phyloP scores from a whole-genome alignment of 2,113 vertebrate genomes.

The Ursus arctos region DNA sequence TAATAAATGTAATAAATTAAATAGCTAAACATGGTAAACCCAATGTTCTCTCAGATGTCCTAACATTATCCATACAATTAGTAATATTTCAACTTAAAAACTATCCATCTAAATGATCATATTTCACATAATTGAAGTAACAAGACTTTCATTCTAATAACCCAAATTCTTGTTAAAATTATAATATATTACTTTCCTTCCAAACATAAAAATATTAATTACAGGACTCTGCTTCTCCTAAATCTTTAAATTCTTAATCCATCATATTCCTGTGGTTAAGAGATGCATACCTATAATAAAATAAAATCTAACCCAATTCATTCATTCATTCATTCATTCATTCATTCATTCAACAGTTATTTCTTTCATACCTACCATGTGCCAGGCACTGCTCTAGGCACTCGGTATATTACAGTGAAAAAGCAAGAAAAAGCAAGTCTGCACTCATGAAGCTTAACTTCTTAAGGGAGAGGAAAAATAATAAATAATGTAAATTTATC shows the following conservation, averaged over 20 bases:
- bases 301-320: not conserved
- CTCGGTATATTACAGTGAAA: not conserved
- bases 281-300: not conserved
- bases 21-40: not conserved
- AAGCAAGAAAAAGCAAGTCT: not conserved
- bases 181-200: not conserved
- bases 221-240: not conserved
- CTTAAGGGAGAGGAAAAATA: not conserved
- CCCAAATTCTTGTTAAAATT: not conserved
- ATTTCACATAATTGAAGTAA: not conserved
- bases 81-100: not conserved
- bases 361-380: not conserved
- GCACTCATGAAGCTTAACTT: not conserved
- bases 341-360: not conserved
- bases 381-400: not conserved
- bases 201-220: slow-evolving; percentile 40
- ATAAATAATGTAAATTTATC: not conserved
- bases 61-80: not conserved
- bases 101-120: not conserved
- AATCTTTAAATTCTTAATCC: not conserved
- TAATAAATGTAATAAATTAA: not conserved
- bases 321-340: not conserved
- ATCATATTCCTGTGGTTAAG: not conserved
- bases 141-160: not conserved
- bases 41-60: not conserved